Evolutionary conservation across 2,888 invertebrate genomes (phyloP), one percentile per base, ranked within the genome.

Genomic region (Trilocha varians): DNA sequence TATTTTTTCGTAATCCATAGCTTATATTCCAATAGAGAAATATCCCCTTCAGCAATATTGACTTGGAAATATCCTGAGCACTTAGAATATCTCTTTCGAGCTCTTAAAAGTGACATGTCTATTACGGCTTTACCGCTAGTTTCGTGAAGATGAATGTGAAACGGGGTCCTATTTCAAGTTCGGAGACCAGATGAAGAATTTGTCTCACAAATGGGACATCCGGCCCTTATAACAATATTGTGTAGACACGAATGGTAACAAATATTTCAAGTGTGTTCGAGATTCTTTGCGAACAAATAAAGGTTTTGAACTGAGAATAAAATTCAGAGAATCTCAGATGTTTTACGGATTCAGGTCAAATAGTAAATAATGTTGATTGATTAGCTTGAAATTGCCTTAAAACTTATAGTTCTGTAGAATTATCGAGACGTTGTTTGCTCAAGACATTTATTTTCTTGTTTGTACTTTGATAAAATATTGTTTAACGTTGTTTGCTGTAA

Each of bases 141-240:
- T 3, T 25, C 25, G 25, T 39, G 33, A 39, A 34, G 33, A 39
- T 17, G 17, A 33, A 39, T 39, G 34, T 39, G 39, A 13, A 17
- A 39, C 33, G 34, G 16, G 34, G 34, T 39, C 39, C 33, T 39
- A 13, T 39, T 39, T 39, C 39, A 16, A 33, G 33, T 32, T 39
- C 34, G 39, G 34, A 39, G 33, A 34, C 17, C 39, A 39, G 39
- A 39, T 34, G 39, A 39, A 34, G 39, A 32, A 32, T 39, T 13
- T 34, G 16, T 16, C 39, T 39, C 14, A 39, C 39, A 39, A 39
- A 39, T 39, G 39, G 39, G 39, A 39, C 39, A 34, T 39, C 39
- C 39, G 39, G 39, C 39, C 39, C 39, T 34, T 39, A 16, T 39
- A 39, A 34, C 39, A 25, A 25, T 25, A 25, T 25, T 25, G 25